Evolutionary conservation across 2,888 invertebrate species (phyloP).

Genomic region (Buathra laborator): DNA sequence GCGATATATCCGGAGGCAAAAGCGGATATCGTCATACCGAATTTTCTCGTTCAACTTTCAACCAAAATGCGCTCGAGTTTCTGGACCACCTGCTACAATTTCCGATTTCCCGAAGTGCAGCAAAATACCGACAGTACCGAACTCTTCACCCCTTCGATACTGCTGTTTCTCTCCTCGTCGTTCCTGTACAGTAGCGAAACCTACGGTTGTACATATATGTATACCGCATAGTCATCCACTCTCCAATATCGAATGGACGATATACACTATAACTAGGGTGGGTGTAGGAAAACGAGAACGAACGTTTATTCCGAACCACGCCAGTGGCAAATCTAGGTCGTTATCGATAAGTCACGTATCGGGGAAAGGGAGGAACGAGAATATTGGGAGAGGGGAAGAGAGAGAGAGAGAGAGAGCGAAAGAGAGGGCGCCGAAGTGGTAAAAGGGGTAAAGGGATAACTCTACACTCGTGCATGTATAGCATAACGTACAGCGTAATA

Average conservation of each 20-base stretch:
- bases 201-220: conserved; percentile 44
- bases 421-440: conserved; percentile 22
- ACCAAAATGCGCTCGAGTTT: conserved; percentile 44
- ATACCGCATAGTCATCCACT: conserved; percentile 58
- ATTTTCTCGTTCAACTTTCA: conserved; percentile 46
- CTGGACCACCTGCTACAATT: conserved; percentile 65
- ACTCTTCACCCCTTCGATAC: conserved; percentile 26
- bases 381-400: background rate
- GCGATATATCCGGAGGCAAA: background rate
- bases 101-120: conserved; percentile 56
- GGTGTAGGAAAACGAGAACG: conserved; percentile 66
- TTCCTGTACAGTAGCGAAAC: conserved; percentile 44
- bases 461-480: conserved; percentile 24
- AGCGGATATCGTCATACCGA: conserved; percentile 49
- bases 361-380: conserved; percentile 16
- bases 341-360: conserved; percentile 68
- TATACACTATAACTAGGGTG: conserved; percentile 60
- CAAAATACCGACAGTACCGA: conserved; percentile 53
- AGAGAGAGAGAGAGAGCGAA: background rate
- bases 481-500: conserved; percentile 3
- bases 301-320: conserved; percentile 65
- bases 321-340: conserved; percentile 68
- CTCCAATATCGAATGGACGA: conserved; percentile 67
- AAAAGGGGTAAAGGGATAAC: conserved; percentile 46
- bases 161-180: conserved; percentile 46